phyloP scores from a whole-genome alignment of 2,797 vertebrate species.

The Leptodactylus fallax region DNA sequence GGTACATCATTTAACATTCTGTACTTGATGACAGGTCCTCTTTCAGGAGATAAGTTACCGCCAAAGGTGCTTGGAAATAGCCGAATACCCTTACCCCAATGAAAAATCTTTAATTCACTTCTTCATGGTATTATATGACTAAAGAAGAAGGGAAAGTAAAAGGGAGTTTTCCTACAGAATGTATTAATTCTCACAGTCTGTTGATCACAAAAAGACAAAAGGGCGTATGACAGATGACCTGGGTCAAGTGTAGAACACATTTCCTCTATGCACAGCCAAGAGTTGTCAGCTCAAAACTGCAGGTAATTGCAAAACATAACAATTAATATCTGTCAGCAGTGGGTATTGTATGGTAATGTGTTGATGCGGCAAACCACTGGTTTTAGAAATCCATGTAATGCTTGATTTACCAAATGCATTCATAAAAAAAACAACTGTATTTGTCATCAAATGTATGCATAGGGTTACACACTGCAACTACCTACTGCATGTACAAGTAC shows the following conservation, averaged over 20 bases:
- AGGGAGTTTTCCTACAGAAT: not conserved
- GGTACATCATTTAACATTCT: too few relatives aligned
- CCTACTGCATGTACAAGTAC: too few relatives aligned
- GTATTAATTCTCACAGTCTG: not conserved
- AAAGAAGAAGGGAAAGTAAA: not conserved
- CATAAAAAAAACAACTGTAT: too few relatives aligned
- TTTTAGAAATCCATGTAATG: too few relatives aligned
- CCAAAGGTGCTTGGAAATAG: too few relatives aligned
- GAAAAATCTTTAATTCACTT: not conserved
- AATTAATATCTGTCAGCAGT: constrained; percentile 4
- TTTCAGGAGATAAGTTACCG: too few relatives aligned
- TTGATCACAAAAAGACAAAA: constrained; percentile 4
- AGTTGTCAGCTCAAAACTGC: not conserved
- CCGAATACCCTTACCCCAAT: too few relatives aligned
- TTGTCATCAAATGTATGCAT: too few relatives aligned
- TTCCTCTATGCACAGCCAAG: constrained; percentile 5
- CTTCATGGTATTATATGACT: not conserved
- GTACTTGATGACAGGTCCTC: too few relatives aligned
- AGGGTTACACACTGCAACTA: too few relatives aligned
- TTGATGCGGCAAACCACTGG: not conserved
- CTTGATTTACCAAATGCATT: too few relatives aligned
- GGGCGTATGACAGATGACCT: constrained; percentile 1
- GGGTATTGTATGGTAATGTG: not conserved
- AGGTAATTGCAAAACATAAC: not conserved
- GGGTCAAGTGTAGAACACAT: constrained; percentile 13